Base-by-base conservation (phyloP, 2,888 invertebrate species). In the Zygothrica quintamaculata region DNA sequence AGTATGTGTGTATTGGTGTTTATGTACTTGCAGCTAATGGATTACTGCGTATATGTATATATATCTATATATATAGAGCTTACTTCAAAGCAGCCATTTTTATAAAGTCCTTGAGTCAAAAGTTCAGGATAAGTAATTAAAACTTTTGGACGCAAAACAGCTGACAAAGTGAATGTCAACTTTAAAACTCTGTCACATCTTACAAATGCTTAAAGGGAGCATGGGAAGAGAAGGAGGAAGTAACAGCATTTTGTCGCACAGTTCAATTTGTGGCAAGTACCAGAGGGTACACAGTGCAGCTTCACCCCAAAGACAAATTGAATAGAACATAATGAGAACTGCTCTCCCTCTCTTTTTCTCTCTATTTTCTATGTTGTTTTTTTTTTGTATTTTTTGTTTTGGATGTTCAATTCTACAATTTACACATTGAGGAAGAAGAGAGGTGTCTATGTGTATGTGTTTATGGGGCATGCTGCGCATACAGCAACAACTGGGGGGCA, bases 401-500 rank as follows among this genome's bases (percentile, higher is more conserved):
- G n/a, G 31, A 3, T 31, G 31, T 29, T 29, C n/a, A 25, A 29
- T 47, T 47, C 40, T 55, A 25, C 18, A 25, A 43, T 56, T 57
- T 22, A 7, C 52, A 11, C 33, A 29, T 29, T 29, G n/a, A 9
- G 29, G 29, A 29, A 29, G 18, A 22, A 1, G 29, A 29, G 7
- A 29, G 9, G 5, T 29, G n/a, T 29, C 29, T 29, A 1, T 29
- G 29, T 29, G 29, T 29, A n/a, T 29, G 1, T 29, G 5, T 44
- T 15, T 50, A n/a, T 65, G 65, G 44, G 50, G 60, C 29, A 59
- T 51, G 69, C 68, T 65, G 65, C 25, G 59, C 44, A 29, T 5
- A 22, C 18, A 11, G 33, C 40, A 12, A 22, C 48, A 46, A 9
- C 73, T 62, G 57, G 46, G 60, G 55, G 65, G 39, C 60, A 39